Conservation (phyloP, 1,140 invertebrate genomes). For the Zaprionus lachaisei region DNA sequence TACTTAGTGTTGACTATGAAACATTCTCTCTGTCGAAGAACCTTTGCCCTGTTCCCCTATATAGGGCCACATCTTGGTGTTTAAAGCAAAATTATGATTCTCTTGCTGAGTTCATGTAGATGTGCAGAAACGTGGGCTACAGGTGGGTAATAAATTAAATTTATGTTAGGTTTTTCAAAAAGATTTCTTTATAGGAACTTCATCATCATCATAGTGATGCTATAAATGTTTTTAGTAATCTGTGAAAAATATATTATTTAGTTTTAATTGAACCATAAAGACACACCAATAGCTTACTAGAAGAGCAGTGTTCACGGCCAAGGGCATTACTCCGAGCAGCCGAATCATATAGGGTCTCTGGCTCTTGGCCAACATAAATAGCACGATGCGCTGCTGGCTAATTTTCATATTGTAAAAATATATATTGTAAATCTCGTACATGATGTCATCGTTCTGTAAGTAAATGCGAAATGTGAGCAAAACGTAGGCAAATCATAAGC, state of each 20-base stretch:
- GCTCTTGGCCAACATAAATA: constrained; percentile 51
- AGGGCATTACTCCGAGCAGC: constrained; percentile 46
- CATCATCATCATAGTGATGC: constrained; percentile 68
- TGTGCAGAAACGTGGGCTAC: constrained; percentile 42
- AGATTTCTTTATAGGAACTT: constrained; percentile 61
- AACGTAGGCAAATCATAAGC: background rate
- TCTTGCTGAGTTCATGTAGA: constrained; percentile 29
- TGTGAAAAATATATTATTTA: constrained; percentile 11
- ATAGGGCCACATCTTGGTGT: constrained; percentile 29
- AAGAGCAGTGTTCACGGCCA: constrained; percentile 56
- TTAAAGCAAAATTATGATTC: constrained; percentile 72
- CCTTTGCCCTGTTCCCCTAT: background rate
- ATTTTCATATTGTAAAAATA: constrained; percentile 49
- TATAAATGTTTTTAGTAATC: constrained; percentile 68
- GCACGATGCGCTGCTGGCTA: constrained; percentile 37
- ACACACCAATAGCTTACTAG: constrained; percentile 32
- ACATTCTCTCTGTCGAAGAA: constrained; percentile 18
- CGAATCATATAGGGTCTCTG: constrained; percentile 36
- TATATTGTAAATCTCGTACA: constrained; percentile 56
- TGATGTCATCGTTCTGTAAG: constrained; percentile 29
- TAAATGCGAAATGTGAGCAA: background rate
- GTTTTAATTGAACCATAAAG: background rate
- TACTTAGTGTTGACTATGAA: constrained; percentile 50
- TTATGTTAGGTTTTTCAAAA: constrained; percentile 33
- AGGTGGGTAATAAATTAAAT: constrained; percentile 70